Percentiles rank a stretch among this genome's conserved stretches.
Conservation (phyloP, 2,888 invertebrate genomes). For the Pyrgus malvae region DNA sequence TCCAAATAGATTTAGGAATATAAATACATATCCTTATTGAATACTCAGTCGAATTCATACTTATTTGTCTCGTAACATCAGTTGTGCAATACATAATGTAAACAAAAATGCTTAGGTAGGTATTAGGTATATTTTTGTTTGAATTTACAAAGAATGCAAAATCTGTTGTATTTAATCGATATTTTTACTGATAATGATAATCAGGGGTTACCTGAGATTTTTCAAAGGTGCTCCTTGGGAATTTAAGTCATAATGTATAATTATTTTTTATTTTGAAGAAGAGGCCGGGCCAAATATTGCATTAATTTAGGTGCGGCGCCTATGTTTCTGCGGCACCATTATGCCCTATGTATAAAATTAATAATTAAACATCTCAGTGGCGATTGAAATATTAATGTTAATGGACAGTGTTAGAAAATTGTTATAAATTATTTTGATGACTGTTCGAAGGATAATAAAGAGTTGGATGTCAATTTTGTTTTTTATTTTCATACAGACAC, state of each 20-base stretch:
- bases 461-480: conserved; percentile 78
- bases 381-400: conserved; percentile 78
- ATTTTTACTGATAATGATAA: conserved; percentile 68
- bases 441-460: conserved; percentile 83
- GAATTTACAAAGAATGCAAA: conserved; percentile 75
- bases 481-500: conserved; percentile 46
- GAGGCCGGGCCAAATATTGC: conserved; percentile 82
- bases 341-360: conserved; percentile 69
- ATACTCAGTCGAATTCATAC: conserved; percentile 76
- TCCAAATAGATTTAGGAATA: conserved; percentile 71
- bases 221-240: conserved; percentile 50
- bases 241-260: conserved; percentile 78
- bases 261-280: conserved; percentile 76
- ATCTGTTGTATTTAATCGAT: conserved; percentile 79
- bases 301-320: conserved; percentile 75
- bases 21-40: conserved; percentile 78
- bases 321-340: conserved; percentile 65
- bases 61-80: conserved; percentile 68
- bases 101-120: conserved; percentile 75
- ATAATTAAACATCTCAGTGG: conserved; percentile 76
- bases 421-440: conserved; percentile 84
- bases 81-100: conserved; percentile 77
- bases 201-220: conserved; percentile 49
- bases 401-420: conserved; percentile 82
- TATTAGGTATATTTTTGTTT: conserved; percentile 78